These are phyloP conservation scores for Thereva unica DNA, from an alignment of 2,888 invertebrate genomes.

Conservation along the genomic window DNA sequence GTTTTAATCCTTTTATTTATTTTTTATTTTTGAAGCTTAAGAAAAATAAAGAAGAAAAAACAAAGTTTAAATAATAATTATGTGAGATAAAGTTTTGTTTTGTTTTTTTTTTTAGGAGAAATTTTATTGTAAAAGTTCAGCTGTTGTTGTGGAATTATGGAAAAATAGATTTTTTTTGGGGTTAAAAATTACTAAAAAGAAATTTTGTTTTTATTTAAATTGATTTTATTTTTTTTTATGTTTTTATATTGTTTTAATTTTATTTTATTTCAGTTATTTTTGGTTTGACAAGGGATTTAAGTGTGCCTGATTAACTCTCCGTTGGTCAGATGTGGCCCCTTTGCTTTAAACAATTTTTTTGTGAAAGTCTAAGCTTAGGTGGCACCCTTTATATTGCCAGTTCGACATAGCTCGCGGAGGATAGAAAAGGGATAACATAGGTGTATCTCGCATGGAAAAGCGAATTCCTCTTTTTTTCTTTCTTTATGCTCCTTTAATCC, in stretches of 20 bases:
- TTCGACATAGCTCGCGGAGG: too few relatives aligned
- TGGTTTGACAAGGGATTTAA: too few relatives aligned
- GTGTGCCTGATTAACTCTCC: too few relatives aligned
- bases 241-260: conserved; percentile 1
- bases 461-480: too few relatives aligned
- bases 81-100: conserved; percentile 26
- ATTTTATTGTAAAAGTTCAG: conserved; percentile 34
- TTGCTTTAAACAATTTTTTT: too few relatives aligned
- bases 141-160: conserved; percentile 33
- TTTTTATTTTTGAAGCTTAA: not conserved
- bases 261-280: not conserved
- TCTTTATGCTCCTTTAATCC: too few relatives aligned
- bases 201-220: conserved; percentile 33
- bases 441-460: too few relatives aligned
- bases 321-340: too few relatives aligned
- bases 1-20: too few relatives aligned
- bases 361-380: too few relatives aligned
- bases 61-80: conserved; percentile 9
- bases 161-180: conserved; percentile 32
- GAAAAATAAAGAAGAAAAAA: conserved; percentile 9
- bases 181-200: conserved; percentile 28
- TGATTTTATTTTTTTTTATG: conserved; percentile 26
- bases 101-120: conserved; percentile 13
- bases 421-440: too few relatives aligned
- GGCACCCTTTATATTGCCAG: too few relatives aligned